These are phyloP conservation scores for Elaphurus davidianus DNA, from an alignment of 2,113 vertebrate species.

Conservation along the genomic window DNA sequence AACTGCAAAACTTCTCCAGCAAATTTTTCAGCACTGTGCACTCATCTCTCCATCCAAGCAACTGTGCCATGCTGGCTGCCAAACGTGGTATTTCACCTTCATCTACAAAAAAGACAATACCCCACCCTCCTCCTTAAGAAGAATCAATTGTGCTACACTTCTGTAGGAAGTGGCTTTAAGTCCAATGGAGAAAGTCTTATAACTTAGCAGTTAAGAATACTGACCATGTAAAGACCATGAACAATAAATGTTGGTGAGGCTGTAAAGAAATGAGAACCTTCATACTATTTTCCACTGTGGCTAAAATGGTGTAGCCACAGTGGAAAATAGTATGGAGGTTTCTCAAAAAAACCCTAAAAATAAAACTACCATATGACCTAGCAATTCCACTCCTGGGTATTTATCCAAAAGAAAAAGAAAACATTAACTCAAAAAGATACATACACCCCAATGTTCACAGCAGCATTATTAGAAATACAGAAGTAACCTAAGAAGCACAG, in stretches of 20 bases:
- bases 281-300: neutral
- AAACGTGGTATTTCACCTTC: neutral
- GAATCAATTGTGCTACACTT: neutral
- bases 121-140: neutral
- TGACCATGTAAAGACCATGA: neutral
- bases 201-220: neutral
- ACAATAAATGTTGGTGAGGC: neutral
- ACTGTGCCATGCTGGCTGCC: neutral
- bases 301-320: neutral
- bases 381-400: neutral
- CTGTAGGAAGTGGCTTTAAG: conserved; percentile 2
- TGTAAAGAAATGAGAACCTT: neutral
- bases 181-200: neutral
- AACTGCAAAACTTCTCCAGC: neutral
- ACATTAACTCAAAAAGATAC: neutral
- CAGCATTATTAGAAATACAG: neutral
- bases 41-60: neutral
- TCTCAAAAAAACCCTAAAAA: neutral
- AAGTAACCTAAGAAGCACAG: neutral
- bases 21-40: neutral
- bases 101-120: neutral
- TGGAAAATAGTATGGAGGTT: neutral
- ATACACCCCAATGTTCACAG: neutral
- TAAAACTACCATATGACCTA: neutral
- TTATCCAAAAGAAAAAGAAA: neutral